Evolutionary conservation across 2,888 invertebrate species (phyloP).

Genomic region (Drosophila mayaguana): DNA sequence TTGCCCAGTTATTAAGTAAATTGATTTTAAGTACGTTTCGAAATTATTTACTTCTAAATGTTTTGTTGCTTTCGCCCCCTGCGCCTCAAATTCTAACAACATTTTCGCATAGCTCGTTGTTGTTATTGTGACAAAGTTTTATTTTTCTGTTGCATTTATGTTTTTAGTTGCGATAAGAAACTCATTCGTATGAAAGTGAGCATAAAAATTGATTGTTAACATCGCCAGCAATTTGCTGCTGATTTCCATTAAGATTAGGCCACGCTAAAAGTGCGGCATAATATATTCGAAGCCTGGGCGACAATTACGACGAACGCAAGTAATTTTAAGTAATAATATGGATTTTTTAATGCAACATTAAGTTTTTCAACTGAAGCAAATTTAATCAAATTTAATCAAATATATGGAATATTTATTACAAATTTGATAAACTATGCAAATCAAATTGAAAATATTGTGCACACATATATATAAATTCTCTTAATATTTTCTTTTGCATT

Average conservation of each 20-base stretch:
- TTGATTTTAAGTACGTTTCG: conserved; percentile 85
- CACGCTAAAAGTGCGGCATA: conserved; percentile 38
- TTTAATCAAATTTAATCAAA: background rate
- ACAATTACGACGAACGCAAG: conserved; percentile 13
- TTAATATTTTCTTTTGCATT: background rate
- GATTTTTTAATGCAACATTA: too few relatives aligned
- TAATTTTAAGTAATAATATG: background rate
- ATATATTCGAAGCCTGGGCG: conserved; percentile 21
- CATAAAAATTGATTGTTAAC: conserved; percentile 72
- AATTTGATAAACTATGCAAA: background rate
- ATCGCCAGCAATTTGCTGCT: conserved; percentile 63
- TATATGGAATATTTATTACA: background rate
- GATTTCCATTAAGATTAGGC: conserved; percentile 65
- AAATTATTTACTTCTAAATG: conserved; percentile 81
- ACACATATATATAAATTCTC: too few relatives aligned
- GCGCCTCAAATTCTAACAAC: conserved; percentile 19
- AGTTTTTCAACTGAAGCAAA: background rate
- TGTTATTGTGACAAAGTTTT: conserved; percentile 22
- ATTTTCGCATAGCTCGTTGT: conserved; percentile 28
- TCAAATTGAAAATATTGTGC: too few relatives aligned
- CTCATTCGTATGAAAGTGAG: conserved; percentile 34
- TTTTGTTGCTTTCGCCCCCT: conserved; percentile 60
- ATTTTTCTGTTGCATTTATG: background rate
- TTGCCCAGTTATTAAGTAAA: conserved; percentile 85
- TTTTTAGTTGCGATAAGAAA: conserved; percentile 41